Evolutionary conservation across 2,888 invertebrate species (phyloP).

Genomic region (Trypoxylon attenuatum): DNA sequence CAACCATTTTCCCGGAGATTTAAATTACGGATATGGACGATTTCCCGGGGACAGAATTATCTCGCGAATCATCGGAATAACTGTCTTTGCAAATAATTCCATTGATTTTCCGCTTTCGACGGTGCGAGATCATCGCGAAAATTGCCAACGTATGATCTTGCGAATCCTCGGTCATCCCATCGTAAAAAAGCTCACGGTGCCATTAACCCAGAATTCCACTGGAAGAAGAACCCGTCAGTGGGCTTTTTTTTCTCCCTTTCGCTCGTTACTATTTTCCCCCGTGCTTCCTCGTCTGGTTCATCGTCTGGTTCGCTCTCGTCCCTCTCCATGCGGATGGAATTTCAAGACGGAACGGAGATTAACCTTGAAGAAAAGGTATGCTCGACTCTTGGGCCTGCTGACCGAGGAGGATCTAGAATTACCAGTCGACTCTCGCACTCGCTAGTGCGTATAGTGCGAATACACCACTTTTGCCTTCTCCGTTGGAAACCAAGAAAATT

Average conservation of each 20-base stretch:
- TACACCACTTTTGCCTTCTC: too few species aligned
- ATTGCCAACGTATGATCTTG: too few species aligned
- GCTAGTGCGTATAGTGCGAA: too few species aligned
- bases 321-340: constrained; percentile 50
- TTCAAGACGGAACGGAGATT: constrained; percentile 54
- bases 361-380: constrained; percentile 53
- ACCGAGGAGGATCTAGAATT: constrained; percentile 52
- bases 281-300: not conserved
- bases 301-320: constrained; percentile 11
- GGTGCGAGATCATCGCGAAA: too few species aligned
- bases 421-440: constrained; percentile 22
- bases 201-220: constrained; percentile 57
- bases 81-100: too few species aligned
- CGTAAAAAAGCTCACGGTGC: constrained; percentile 55
- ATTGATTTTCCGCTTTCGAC: too few species aligned
- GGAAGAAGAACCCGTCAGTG: constrained; percentile 22
- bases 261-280: constrained; percentile 1
- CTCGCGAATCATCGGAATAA: too few species aligned
- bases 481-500: constrained; percentile 8
- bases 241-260: constrained; percentile 9
- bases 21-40: too few species aligned
- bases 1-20: too few species aligned
- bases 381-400: constrained; percentile 51
- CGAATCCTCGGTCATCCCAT: constrained; percentile 56
- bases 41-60: too few species aligned